Evolutionary conservation across 2,113 vertebrate genomes (phyloP).

Genomic region (Centrocercus urophasianus): DNA sequence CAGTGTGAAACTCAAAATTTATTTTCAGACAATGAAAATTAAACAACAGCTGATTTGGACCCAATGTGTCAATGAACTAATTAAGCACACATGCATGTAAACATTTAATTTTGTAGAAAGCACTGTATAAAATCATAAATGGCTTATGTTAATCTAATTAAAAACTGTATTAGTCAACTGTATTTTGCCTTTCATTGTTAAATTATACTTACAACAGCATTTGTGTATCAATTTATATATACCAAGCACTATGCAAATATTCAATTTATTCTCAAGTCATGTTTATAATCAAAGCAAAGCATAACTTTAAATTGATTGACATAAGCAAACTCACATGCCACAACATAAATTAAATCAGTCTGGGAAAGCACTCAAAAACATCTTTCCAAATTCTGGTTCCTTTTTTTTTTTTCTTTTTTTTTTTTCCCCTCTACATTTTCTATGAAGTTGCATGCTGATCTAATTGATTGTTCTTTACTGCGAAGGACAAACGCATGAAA

Average conservation of each 20-base stretch:
- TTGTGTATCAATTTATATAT: conserved; percentile 51
- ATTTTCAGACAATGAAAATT: neutral
- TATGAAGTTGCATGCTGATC: neutral
- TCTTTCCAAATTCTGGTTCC: neutral
- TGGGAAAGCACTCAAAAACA: neutral
- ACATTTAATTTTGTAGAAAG: conserved; percentile 4
- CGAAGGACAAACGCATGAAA: neutral
- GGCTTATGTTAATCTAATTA: conserved; percentile 51
- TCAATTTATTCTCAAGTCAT: conserved; percentile 50
- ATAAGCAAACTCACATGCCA: conserved; percentile 11
- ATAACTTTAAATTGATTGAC: conserved; percentile 54
- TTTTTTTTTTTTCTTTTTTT: neutral
- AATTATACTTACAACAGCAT: conserved; percentile 45
- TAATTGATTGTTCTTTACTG: neutral
- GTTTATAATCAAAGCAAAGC: conserved; percentile 26
- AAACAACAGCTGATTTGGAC: neutral
- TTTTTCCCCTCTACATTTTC: neutral
- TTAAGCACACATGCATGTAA: neutral
- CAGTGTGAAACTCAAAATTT: neutral
- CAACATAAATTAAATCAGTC: neutral
- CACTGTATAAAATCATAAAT: conserved; percentile 43
- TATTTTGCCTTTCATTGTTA: conserved; percentile 48
- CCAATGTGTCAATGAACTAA: neutral
- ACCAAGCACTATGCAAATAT: conserved; percentile 10
- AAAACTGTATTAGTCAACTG: conserved; percentile 41